A percentile compares a stretch with the other conserved stretches of the same genome.
Conservation (phyloP, 2,797 vertebrate species). For the Sebastes steindachneri region DNA sequence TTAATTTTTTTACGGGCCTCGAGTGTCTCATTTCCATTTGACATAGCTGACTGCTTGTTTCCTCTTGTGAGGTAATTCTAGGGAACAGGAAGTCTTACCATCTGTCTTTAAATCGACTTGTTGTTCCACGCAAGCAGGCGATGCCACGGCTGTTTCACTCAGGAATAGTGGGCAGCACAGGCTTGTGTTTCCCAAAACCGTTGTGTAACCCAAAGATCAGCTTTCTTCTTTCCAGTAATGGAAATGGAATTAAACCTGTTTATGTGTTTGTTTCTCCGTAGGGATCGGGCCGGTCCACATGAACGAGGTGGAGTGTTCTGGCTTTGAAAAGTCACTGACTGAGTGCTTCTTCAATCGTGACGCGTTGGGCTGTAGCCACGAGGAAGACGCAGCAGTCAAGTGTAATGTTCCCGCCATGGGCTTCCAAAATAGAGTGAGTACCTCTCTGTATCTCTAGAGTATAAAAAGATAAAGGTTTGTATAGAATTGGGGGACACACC, state of each 20-base stretch:
- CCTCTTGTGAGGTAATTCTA: constrained; percentile 7
- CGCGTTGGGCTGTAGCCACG: constrained; percentile 90
- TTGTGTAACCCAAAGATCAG: constrained; percentile 1
- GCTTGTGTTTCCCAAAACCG: not conserved
- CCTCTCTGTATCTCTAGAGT: not conserved
- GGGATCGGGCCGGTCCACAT: constrained; percentile 95
- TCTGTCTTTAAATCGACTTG: constrained; percentile 24
- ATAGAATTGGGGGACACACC: not conserved
- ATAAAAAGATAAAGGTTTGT: not conserved
- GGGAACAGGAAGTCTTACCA: constrained; percentile 17
- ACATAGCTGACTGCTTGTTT: constrained; percentile 38
- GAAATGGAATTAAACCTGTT: not conserved
- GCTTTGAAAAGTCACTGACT: constrained; percentile 93
- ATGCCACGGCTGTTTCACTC: not conserved
- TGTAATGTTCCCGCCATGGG: constrained; percentile 96
- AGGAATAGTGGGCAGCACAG: not conserved
- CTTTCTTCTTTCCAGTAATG: not conserved
- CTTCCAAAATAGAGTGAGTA: constrained; percentile 90
- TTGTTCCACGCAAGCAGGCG: constrained; percentile 9
- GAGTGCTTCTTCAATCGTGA: constrained; percentile 92
- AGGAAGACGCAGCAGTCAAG: constrained; percentile 91
- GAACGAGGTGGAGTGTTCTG: constrained; percentile 91
- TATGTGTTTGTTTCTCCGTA: constrained; percentile 48
- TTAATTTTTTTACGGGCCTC: constrained; percentile 26
- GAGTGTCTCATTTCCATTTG: constrained; percentile 40